A percentile compares a stretch with the other conserved stretches of the same genome.
phyloP scores from a whole-genome alignment of 2,113 vertebrate species.

The Genyomyrus donnyi region DNA sequence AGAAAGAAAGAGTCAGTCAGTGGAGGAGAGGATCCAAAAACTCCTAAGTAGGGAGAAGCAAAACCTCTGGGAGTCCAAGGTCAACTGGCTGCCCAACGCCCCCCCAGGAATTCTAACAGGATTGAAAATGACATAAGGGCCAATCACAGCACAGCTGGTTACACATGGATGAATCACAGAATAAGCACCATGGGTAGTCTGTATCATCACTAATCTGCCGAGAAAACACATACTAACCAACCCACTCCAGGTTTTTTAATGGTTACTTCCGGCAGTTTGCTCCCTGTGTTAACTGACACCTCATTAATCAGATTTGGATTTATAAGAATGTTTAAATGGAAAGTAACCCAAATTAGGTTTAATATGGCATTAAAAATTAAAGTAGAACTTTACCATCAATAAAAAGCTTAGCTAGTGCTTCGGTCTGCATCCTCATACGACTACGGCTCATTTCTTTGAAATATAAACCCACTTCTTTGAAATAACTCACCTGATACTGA shows the following conservation, averaged over 20 bases:
- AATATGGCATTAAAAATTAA: neutral
- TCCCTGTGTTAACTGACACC: neutral
- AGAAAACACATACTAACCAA: neutral
- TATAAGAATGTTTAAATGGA: neutral
- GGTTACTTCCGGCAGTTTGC: neutral
- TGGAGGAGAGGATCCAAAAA: no score
- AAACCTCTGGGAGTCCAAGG: neutral
- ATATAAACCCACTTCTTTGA: neutral
- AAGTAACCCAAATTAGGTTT: neutral
- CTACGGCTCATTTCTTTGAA: neutral
- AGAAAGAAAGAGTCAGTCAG: neutral
- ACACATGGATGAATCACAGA: neutral
- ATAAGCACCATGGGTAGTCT: neutral
- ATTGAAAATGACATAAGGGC: neutral
- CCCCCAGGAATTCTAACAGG: neutral
- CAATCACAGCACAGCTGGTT: neutral
- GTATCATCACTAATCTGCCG: neutral
- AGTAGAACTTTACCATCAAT: neutral
- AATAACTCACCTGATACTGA: neutral
- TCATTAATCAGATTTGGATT: neutral
- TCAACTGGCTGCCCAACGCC: neutral
- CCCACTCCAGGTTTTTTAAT: neutral
- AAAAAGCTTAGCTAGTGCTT: neutral
- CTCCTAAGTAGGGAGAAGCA: neutral
- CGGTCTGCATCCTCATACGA: neutral